phyloP scores from a whole-genome alignment of 2,113 vertebrate species.

The Prionailurus viverrinus region DNA sequence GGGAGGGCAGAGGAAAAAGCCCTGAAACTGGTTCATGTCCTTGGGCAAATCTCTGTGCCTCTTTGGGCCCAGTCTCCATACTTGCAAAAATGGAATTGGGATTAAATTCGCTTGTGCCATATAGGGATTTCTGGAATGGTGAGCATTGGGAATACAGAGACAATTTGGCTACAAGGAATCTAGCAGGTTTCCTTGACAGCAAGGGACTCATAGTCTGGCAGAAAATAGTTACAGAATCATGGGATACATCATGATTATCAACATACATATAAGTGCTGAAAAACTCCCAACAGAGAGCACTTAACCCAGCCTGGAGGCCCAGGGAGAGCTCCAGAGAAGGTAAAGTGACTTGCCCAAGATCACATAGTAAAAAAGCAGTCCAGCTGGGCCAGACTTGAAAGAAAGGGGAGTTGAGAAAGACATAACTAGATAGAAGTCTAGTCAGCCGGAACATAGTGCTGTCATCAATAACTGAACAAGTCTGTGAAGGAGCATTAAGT shows the following conservation, averaged over 20 bases:
- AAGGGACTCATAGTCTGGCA: neutral
- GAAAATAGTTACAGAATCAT: neutral
- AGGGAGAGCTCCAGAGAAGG: neutral
- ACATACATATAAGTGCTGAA: neutral
- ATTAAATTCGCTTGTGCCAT: slow-evolving; percentile 6
- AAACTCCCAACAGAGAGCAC: neutral
- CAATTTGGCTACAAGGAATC: slow-evolving; percentile 29
- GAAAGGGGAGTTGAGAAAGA: slow-evolving; percentile 48
- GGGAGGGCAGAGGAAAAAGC: neutral
- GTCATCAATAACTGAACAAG: neutral
- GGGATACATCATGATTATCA: neutral
- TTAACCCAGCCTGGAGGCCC: neutral
- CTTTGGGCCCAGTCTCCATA: neutral
- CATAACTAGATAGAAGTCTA: neutral
- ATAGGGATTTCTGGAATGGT: slow-evolving; percentile 31
- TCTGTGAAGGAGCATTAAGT: neutral
- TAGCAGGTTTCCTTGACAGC: neutral
- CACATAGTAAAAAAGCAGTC: neutral
- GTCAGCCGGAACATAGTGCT: neutral
- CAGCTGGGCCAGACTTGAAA: slow-evolving; percentile 26
- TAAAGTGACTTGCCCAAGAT: slow-evolving; percentile 1
- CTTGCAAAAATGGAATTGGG: neutral
- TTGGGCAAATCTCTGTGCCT: slow-evolving; percentile 23
- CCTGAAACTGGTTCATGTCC: neutral
- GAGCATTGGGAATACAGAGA: neutral